Base-by-base conservation (phyloP, 2,113 vertebrate genomes). In the Toxotes jaculatrix region DNA sequence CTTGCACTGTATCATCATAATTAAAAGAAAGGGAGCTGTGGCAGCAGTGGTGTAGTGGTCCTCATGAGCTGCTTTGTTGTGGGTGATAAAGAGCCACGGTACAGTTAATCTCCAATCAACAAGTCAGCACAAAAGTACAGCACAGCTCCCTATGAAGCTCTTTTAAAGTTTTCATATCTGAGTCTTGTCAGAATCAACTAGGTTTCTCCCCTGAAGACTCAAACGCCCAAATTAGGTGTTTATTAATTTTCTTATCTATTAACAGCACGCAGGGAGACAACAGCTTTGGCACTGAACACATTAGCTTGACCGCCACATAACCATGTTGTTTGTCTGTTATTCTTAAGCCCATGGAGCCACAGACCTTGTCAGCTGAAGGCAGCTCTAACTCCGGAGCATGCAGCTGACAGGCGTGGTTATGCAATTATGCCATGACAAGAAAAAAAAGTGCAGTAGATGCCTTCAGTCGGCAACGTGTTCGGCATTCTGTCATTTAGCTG, bases 41-140 rank as follows among this genome's bases (percentile, higher is more conserved):
- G 74, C 69, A 76, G 79, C 59, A 27, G 49, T 32, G 60, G n/a
- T 36, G 31, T 42, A 72, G 60, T 36, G 68, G 6, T 63, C 57
- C 34, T 76, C 56, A 49, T 88, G 77, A 64, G 80, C 84, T 47
- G 79, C 40, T 74, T 82, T 63, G 76, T 60, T 74, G 73, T 68
- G 42, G 81, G 36, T 62, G 80, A 90, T 81, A 36, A 67, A 72
- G 60, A 69, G 66, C 32, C 12, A 2, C 10, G 34, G 51, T 40
- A 73, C 77, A 74, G 56, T 63, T 83, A 79, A 85, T 89, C 82
- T 85, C 70, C 59, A 57, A 76, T 86, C 80, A 87, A 78, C 63
- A 69, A 79, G 80, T 75, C 80, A 66, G 55, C 71, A 55, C 32
- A 59, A 76, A 69, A 49, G 65, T 36, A 43, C n/a, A 42, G 55